These are phyloP conservation scores for Oegoconia quadripuncta DNA, from an alignment of 2,888 invertebrate species.

Conservation along the genomic window DNA sequence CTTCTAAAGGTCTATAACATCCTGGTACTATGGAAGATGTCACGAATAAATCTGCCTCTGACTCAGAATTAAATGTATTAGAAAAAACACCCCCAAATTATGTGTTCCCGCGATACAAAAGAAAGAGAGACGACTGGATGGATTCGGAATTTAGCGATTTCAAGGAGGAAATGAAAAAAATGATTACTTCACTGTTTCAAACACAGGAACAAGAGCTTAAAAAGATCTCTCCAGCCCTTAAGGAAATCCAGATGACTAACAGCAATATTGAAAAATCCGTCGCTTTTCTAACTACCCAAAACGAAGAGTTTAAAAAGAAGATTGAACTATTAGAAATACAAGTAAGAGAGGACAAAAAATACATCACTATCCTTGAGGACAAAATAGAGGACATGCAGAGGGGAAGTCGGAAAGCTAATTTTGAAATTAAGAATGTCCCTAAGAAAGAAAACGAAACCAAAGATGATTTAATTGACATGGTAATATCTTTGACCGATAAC, in stretches of 20 bases:
- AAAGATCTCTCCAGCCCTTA: background rate
- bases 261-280: conserved; percentile 1
- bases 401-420: too few species aligned
- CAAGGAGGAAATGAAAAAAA: conserved; percentile 1
- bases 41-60: background rate
- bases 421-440: too few species aligned
- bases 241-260: conserved; percentile 1
- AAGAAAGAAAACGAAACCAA: background rate
- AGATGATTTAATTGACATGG: background rate
- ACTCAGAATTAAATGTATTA: background rate
- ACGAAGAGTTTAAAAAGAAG: conserved; percentile 1
- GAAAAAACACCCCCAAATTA: background rate
- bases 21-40: background rate
- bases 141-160: background rate
- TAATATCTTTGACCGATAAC: background rate
- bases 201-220: background rate
- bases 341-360: background rate
- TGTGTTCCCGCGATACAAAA: background rate
- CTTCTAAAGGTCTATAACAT: too few species aligned
- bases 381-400: too few species aligned
- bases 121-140: background rate
- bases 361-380: background rate
- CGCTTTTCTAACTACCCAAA: background rate
- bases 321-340: background rate
- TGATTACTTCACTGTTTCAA: background rate